Conservation (phyloP, 2,797 vertebrate species). For the Eulemur coronatus region DNA sequence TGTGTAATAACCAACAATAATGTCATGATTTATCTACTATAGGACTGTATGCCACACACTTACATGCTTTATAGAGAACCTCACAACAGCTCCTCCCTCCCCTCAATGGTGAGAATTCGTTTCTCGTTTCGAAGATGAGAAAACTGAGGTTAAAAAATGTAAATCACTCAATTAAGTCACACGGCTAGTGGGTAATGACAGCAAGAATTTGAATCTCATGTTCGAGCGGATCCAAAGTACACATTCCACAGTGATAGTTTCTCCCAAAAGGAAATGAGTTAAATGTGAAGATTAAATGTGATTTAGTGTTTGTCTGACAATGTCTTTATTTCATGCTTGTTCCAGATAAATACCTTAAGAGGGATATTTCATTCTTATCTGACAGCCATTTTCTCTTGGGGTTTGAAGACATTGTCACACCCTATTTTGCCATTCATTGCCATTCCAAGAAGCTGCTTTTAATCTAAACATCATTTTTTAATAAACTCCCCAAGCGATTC, state of each 20-base stretch:
- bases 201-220: neutral
- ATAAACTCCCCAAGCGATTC: neutral
- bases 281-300: slow-evolving; percentile 14
- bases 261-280: neutral
- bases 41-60: neutral
- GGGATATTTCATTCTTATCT: neutral
- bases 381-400: neutral
- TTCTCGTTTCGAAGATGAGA: neutral
- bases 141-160: neutral
- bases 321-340: neutral
- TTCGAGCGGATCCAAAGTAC: neutral
- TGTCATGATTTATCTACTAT: neutral
- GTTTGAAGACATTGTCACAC: neutral
- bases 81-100: neutral
- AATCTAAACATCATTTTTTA: neutral
- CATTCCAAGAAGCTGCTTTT: slow-evolving; percentile 3
- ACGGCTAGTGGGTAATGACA: neutral
- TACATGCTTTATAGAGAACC: neutral
- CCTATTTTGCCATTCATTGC: neutral
- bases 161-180: neutral
- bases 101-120: neutral
- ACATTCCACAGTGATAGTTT: neutral
- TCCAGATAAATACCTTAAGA: neutral
- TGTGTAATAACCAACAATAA: neutral
- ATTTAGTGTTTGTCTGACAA: neutral